These are phyloP conservation scores for Benthosema pterotum DNA, from an alignment of 2,797 vertebrate genomes.

Conservation along the genomic window DNA sequence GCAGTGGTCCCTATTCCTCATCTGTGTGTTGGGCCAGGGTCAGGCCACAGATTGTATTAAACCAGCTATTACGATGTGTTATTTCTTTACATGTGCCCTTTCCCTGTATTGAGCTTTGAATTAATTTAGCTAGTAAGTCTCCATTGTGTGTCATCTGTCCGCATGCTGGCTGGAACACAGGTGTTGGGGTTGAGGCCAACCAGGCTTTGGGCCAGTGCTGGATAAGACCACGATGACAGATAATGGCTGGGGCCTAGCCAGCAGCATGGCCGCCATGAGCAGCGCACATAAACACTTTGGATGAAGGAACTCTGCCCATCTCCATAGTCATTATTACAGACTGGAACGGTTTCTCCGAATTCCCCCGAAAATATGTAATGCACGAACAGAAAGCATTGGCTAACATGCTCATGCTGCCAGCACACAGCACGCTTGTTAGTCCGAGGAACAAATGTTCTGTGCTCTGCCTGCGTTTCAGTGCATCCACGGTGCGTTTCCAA, in stretches of 20 bases:
- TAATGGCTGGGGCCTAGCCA: slow-evolving; percentile 46
- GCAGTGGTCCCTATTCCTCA: neutral
- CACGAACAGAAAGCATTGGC: neutral
- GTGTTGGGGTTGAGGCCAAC: neutral
- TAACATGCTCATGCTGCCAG: neutral
- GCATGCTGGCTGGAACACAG: neutral
- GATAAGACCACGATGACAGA: slow-evolving; percentile 23
- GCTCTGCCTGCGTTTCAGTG: too few relatives aligned
- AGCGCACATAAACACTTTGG: slow-evolving; percentile 41
- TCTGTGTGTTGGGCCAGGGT: neutral
- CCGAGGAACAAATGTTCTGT: too few relatives aligned
- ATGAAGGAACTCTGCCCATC: slow-evolving; percentile 39
- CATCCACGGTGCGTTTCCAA: too few relatives aligned
- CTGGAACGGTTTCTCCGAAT: slow-evolving; percentile 3
- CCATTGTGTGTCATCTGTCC: neutral
- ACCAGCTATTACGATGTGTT: neutral
- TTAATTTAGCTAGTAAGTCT: neutral
- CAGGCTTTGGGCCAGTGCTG: slow-evolving; percentile 23
- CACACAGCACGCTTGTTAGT: too few relatives aligned
- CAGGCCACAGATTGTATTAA: neutral
- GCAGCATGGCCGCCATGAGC: slow-evolving; percentile 34
- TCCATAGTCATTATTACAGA: slow-evolving; percentile 35
- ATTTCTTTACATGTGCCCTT: neutral
- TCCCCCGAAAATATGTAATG: neutral
- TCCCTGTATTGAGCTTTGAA: slow-evolving; percentile 8